These are phyloP conservation scores for Anoplopoma fimbria DNA, from an alignment of 2,113 vertebrate species.

Conservation along the genomic window DNA sequence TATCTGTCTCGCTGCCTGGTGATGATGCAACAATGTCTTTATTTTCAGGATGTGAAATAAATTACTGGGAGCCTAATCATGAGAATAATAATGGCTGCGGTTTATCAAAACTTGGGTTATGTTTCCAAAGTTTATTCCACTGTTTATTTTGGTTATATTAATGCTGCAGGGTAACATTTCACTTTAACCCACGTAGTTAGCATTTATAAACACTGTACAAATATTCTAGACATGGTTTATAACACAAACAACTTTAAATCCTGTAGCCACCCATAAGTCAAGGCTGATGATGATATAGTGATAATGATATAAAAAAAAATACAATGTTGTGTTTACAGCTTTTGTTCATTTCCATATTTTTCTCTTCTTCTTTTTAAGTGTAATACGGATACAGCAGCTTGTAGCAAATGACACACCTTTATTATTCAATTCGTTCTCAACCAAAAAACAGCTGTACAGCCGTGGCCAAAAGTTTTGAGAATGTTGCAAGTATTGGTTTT, in stretches of 20 bases:
- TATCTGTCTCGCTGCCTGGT: background rate
- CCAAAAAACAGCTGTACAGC: too few species aligned
- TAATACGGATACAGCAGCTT: too few species aligned
- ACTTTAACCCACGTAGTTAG: background rate
- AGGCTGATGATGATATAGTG: background rate
- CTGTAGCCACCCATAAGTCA: too few species aligned
- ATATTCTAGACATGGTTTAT: background rate
- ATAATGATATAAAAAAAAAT: background rate
- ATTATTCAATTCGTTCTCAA: too few species aligned
- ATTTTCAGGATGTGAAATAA: background rate
- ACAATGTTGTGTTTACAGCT: background rate
- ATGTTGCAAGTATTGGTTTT: too few species aligned
- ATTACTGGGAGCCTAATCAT: constrained; percentile 6
- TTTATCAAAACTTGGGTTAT: background rate
- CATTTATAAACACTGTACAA: background rate
- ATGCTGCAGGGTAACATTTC: background rate
- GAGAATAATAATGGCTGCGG: background rate
- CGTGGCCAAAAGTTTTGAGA: too few species aligned
- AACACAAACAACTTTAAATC: background rate
- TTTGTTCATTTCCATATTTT: too few species aligned
- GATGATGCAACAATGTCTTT: background rate
- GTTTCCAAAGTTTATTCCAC: background rate
- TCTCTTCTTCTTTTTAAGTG: too few species aligned
- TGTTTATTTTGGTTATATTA: background rate
- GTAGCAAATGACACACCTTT: too few species aligned